Conservation (phyloP, 2,113 vertebrate genomes). For the Puffinus mauretanicus region DNA sequence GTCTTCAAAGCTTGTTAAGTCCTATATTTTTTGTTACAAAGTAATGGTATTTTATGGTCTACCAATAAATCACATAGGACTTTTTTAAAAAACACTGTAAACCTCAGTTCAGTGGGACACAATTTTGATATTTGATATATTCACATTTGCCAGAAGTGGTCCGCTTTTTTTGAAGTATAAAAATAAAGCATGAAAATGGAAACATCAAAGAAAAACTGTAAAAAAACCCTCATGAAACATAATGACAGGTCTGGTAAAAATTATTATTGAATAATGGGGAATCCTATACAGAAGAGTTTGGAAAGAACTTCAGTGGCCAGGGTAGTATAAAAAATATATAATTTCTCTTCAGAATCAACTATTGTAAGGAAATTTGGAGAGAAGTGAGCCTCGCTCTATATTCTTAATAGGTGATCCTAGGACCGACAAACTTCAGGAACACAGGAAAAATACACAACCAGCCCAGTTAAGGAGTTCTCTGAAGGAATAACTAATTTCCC, state of each 20-base stretch:
- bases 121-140: not conserved
- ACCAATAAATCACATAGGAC: not conserved
- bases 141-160: not conserved
- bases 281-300: not conserved
- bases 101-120: not conserved
- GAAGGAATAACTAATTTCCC: not conserved
- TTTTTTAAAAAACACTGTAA: not conserved
- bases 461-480: not conserved
- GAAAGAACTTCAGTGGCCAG: not conserved
- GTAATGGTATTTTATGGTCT: not conserved
- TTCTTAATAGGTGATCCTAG: not conserved
- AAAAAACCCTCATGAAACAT: not conserved
- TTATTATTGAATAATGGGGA: not conserved
- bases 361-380: not conserved
- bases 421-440: not conserved
- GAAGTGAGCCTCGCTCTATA: not conserved
- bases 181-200: not conserved
- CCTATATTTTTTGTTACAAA: not conserved
- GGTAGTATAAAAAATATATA: not conserved
- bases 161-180: not conserved
- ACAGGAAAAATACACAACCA: not conserved
- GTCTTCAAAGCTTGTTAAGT: not conserved
- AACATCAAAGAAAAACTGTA: not conserved
- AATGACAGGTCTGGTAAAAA: not conserved
- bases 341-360: not conserved